These are phyloP conservation scores for Hydrozoanthus gracilis DNA, from an alignment of 92 coral and sea anemone species.

Conservation along the genomic window DNA sequence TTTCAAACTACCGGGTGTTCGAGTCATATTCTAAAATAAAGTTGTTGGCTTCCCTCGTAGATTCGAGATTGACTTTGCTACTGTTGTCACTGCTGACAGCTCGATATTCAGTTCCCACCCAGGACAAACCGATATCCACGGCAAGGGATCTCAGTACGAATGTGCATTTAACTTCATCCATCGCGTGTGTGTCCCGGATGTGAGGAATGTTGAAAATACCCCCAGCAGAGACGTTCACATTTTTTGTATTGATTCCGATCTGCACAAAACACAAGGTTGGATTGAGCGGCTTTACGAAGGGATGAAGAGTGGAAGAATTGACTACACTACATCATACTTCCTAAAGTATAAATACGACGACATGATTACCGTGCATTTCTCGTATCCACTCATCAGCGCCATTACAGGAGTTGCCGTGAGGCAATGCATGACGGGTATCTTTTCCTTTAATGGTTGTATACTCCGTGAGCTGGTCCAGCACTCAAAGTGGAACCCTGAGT, in stretches of 20 bases:
- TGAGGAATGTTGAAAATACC: not conserved
- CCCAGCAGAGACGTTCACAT: conserved; percentile 31
- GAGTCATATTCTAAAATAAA: too few relatives aligned
- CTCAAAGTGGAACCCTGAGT: conserved; percentile 35
- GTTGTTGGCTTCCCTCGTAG: not conserved
- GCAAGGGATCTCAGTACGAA: conserved; percentile 66
- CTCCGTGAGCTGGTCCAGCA: conserved; percentile 48
- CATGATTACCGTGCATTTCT: conserved; percentile 52
- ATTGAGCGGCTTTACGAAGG: conserved; percentile 27
- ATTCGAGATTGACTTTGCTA: conserved; percentile 57
- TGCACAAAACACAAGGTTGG: conserved; percentile 18
- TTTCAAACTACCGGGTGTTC: too few relatives aligned
- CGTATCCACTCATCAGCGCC: conserved; percentile 51
- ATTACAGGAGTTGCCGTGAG: conserved; percentile 48
- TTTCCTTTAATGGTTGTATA: conserved; percentile 48
- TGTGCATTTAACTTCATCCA: conserved; percentile 54
- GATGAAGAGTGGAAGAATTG: conserved; percentile 9
- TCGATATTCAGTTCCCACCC: conserved; percentile 50
- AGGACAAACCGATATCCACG: conserved; percentile 53
- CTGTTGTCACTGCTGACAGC: conserved; percentile 60
- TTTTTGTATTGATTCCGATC: conserved; percentile 49
- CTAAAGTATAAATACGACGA: conserved; percentile 55
- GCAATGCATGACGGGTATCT: conserved; percentile 65
- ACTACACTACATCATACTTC: conserved; percentile 19
- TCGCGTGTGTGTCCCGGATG: conserved; percentile 26